These are phyloP conservation scores for Astropecten irregularis DNA, from an alignment of 53 echinoderm and acorn worm genomes.

Conservation along the genomic window DNA sequence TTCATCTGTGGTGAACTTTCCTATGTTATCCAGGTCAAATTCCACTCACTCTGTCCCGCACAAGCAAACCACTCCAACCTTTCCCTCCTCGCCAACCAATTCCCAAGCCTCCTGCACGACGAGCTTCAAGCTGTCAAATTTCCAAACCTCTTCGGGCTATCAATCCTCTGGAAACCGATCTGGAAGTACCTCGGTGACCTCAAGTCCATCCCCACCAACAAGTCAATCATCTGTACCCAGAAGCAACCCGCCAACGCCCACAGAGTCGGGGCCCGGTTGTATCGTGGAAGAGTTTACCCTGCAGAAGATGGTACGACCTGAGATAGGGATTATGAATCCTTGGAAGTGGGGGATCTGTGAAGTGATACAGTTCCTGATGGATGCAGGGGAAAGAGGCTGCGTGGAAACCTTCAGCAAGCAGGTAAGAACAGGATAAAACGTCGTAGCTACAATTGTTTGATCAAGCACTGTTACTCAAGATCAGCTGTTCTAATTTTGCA, in stretches of 20 bases:
- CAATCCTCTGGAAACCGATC: background rate
- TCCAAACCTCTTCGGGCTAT: constrained; percentile 10
- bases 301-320: constrained; percentile 30
- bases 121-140: constrained; percentile 18
- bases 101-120: constrained; percentile 32
- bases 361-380: constrained; percentile 90
- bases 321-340: constrained; percentile 72
- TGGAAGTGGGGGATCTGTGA: constrained; percentile 87
- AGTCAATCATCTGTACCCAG: constrained; percentile 22
- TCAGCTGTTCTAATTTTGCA: too few species aligned
- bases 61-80: background rate
- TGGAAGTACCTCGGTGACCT: background rate
- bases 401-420: constrained; percentile 95
- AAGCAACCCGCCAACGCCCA: constrained; percentile 28
- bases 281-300: constrained; percentile 35
- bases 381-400: constrained; percentile 89
- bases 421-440: constrained; percentile 45
- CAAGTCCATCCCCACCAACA: constrained; percentile 19
- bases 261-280: constrained; percentile 38
- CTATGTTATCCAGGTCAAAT: constrained; percentile 33
- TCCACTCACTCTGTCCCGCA: constrained; percentile 26
- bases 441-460: too few species aligned
- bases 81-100: constrained; percentile 41
- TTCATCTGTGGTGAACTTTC: constrained; percentile 7
- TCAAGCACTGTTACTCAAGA: too few species aligned